Evolutionary conservation across 2,797 vertebrate species (phyloP).

Genomic region (Gobionotothen gibberifrons): DNA sequence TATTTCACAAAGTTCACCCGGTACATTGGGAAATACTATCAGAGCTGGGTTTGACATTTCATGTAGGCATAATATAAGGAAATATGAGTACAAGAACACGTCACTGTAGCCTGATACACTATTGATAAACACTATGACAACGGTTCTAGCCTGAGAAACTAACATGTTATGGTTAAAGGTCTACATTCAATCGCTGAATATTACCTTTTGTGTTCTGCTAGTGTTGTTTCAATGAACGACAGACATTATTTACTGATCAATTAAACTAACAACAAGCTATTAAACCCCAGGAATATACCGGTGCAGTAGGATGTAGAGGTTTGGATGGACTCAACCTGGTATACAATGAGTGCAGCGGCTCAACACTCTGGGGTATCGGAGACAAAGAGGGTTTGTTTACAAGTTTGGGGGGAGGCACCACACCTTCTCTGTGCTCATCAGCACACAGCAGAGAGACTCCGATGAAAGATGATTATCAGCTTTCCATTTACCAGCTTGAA

Average conservation of each 20-base stretch:
- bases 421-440: constrained; percentile 62
- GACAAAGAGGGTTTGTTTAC: constrained; percentile 64
- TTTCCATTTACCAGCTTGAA: constrained; percentile 18
- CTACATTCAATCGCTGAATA: background rate
- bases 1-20: constrained; percentile 26
- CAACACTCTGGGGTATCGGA: constrained; percentile 37
- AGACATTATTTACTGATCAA: background rate
- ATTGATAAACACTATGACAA: constrained; percentile 21
- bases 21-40: constrained; percentile 46
- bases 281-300: background rate
- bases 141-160: background rate
- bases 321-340: constrained; percentile 12
- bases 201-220: background rate
- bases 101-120: constrained; percentile 37
- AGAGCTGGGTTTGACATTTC: constrained; percentile 49
- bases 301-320: background rate
- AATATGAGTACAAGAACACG: constrained; percentile 47
- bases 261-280: background rate
- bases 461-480: constrained; percentile 33
- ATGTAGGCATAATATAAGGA: constrained; percentile 46
- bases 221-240: background rate
- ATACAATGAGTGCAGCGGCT: constrained; percentile 35
- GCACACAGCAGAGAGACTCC: constrained; percentile 41
- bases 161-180: background rate
- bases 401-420: constrained; percentile 66